These are phyloP conservation scores for Eospalax fontanierii DNA, from an alignment of 2,797 vertebrate species.

Conservation along the genomic window DNA sequence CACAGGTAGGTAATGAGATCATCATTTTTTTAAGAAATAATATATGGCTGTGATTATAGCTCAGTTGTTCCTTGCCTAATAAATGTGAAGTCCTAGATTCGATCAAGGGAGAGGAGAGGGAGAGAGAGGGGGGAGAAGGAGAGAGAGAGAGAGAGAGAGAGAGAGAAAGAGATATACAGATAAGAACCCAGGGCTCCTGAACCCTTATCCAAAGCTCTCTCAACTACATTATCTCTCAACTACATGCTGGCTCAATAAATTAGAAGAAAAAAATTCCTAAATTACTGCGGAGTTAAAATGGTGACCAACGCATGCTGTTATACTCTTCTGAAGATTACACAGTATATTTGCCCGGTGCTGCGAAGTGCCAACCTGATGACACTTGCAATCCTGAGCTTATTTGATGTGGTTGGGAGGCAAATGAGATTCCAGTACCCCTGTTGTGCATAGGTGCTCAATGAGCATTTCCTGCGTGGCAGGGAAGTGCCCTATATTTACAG, in stretches of 20 bases:
- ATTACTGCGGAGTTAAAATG: conserved; percentile 56
- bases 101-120: no score
- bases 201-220: background rate
- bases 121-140: no score
- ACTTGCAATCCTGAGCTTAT: conserved; percentile 78
- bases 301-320: conserved; percentile 14
- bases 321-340: conserved; percentile 73
- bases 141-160: background rate
- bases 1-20: background rate
- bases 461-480: conserved; percentile 77
- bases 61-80: background rate
- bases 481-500: conserved; percentile 82
- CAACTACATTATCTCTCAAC: conserved; percentile 3
- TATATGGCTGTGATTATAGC: background rate
- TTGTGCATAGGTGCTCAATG: conserved; percentile 70
- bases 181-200: conserved; percentile 27
- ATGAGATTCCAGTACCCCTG: conserved; percentile 81
- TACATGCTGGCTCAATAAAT: conserved; percentile 56
- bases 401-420: conserved; percentile 82
- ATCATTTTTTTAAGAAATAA: conserved; percentile 26
- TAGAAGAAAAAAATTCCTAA: conserved; percentile 35
- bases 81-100: background rate
- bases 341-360: conserved; percentile 58
- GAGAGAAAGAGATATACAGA: background rate
- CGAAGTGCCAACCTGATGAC: conserved; percentile 69